These are phyloP conservation scores for Oncorhynchus kisutch DNA, from an alignment of 2,113 vertebrate species.

Conservation along the genomic window DNA sequence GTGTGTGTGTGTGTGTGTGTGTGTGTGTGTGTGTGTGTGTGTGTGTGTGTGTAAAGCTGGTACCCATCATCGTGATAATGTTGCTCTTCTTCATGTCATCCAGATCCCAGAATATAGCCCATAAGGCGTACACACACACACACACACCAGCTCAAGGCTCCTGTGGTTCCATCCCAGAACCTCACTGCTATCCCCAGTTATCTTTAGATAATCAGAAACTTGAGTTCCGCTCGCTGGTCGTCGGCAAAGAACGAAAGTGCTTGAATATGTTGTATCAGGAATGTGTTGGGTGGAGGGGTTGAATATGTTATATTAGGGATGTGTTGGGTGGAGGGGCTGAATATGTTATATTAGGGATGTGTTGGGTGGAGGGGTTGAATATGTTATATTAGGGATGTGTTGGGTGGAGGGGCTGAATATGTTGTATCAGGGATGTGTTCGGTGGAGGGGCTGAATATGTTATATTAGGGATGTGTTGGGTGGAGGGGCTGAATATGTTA, in stretches of 20 bases:
- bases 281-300: not conserved
- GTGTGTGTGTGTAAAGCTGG: conserved; percentile 2
- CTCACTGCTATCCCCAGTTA: conserved; percentile 42
- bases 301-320: no score
- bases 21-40: no score
- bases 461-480: no score
- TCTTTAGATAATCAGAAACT: conserved; percentile 48
- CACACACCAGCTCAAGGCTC: conserved; percentile 14
- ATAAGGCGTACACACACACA: not conserved
- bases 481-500: no score
- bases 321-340: not conserved
- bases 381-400: no score
- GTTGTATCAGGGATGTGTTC: no score
- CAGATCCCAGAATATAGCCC: conserved; percentile 28
- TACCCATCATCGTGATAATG: not conserved
- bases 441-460: not conserved
- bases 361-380: not conserved
- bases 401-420: not conserved
- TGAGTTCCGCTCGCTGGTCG: conserved; percentile 19
- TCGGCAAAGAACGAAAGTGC: conserved; percentile 17
- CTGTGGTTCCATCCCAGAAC: conserved; percentile 22
- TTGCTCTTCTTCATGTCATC: conserved; percentile 33
- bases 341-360: no score
- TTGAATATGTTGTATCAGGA: not conserved
- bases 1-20: no score